phyloP scores from a whole-genome alignment of 2,888 invertebrate genomes.

The Argyresthia goedartella region DNA sequence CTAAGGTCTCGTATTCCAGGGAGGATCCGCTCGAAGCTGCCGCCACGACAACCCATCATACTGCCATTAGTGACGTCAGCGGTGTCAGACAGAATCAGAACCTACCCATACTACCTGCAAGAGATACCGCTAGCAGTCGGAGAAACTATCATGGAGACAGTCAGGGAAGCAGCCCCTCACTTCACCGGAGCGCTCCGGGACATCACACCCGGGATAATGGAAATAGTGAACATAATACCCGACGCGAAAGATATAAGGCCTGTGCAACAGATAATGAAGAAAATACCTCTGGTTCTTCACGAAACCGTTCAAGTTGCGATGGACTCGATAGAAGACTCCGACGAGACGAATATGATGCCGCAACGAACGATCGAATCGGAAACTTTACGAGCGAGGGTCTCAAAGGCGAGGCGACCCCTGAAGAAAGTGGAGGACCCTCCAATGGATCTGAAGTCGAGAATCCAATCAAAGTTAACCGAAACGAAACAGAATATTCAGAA shows the following conservation, averaged over 20 bases:
- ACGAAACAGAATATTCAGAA: conserved; percentile 52
- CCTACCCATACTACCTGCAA: conserved; percentile 60
- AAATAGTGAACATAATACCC: conserved; percentile 54
- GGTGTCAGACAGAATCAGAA: conserved; percentile 54
- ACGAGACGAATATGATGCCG: conserved; percentile 15
- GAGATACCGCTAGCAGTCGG: conserved; percentile 60
- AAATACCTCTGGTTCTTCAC: conserved; percentile 49
- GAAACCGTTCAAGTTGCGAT: conserved; percentile 52
- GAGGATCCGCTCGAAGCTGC: conserved; percentile 31
- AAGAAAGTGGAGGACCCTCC: conserved; percentile 27
- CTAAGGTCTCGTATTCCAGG: conserved; percentile 33
- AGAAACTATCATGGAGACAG: conserved; percentile 57
- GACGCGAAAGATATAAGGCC: conserved; percentile 35
- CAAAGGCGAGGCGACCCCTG: conserved; percentile 16
- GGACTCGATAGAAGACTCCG: conserved; percentile 30
- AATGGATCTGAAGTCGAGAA: conserved; percentile 31
- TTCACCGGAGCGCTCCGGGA: conserved; percentile 55
- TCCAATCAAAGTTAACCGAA: conserved; percentile 41
- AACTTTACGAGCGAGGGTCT: conserved; percentile 14
- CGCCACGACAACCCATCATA: conserved; percentile 46
- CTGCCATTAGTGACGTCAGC: conserved; percentile 53
- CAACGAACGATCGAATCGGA: conserved; percentile 15
- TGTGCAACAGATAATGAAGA: conserved; percentile 47
- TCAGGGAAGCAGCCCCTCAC: conserved; percentile 57
- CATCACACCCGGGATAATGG: conserved; percentile 58